Base-by-base conservation (phyloP, 2,113 vertebrate species). In the Rhinopomastus cyanomelas region DNA sequence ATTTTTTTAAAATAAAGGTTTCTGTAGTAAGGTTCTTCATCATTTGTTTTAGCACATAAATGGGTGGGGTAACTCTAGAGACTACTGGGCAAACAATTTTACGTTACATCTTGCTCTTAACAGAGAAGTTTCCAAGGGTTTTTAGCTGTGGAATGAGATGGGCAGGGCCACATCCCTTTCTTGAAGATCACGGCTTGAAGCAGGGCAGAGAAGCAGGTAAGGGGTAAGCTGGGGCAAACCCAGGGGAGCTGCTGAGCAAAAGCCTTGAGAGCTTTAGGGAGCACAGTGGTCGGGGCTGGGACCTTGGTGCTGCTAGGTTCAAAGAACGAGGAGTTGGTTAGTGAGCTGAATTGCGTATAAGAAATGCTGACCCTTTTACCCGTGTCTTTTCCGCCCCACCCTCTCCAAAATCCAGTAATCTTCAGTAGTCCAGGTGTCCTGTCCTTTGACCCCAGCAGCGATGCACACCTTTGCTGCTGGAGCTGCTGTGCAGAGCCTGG, bases 181-280 rank as follows among this genome's bases (percentile, higher is more conserved):
- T 66, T 49, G 34, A n/a, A 26, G 32, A 23, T 37, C 6, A 1
- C n/a, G 44, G 34, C 48, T 20, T 26, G 46, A 9, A 16, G 27
- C 37, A 59, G 56, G 25, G 30, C 34, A 37, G 32, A n/a, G 32
- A 8, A 26, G 42, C 37, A 37, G 30, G 44, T 17, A 1, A 37
- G 73, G 84, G 68, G 59, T 36, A 16, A 0, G 11, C 42, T 39
- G 78, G 52, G 7, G 1, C 16, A 30, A 85, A 37, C 48, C 46
- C 46, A 56, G 44, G 36, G 26, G 61, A 20, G 32, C 59, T 32
- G 8, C 27, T 1, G 0, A 72, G 34, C 52, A 51, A 55, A 81
- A 66, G n/a, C n/a, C 4, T 0, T 2, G 23, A 26, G 51, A 3
- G 4, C 4, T 76, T 5, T 72, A 59, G 32, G 36, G 51, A 69